These are phyloP conservation scores for Dicranocentrus wangi DNA, from an alignment of 2,888 invertebrate genomes.

Conservation along the genomic window DNA sequence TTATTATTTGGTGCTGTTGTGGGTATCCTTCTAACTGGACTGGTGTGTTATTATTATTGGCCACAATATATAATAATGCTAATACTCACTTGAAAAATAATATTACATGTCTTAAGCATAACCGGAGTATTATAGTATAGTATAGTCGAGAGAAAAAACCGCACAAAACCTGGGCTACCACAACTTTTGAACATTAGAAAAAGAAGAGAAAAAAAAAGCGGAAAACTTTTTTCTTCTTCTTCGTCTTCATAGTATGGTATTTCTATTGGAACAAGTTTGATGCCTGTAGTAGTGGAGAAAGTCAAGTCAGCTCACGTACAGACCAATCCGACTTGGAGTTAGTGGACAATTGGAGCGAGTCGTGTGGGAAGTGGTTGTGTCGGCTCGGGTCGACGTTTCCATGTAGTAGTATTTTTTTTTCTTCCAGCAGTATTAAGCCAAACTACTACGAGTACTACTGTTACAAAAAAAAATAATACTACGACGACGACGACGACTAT, in stretches of 20 bases:
- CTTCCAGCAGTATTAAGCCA: slow-evolving; percentile 23
- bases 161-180: slow-evolving; percentile 46
- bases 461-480: slow-evolving; percentile 32
- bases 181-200: slow-evolving; percentile 35
- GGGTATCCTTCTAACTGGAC: slow-evolving; percentile 24
- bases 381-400: slow-evolving; percentile 65
- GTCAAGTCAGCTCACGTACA: slow-evolving; percentile 68
- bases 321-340: slow-evolving; percentile 60
- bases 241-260: slow-evolving; percentile 9
- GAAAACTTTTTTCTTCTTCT: slow-evolving; percentile 40
- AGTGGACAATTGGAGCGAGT: slow-evolving; percentile 67
- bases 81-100: slow-evolving; percentile 42
- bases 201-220: too few species aligned
- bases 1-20: slow-evolving; percentile 36
- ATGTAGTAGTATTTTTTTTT: too few species aligned
- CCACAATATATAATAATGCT: slow-evolving; percentile 18
- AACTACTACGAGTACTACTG: slow-evolving; percentile 16
- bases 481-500: slow-evolving; percentile 30
- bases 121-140: too few species aligned
- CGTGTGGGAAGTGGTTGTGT: slow-evolving; percentile 62
- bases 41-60: too few species aligned
- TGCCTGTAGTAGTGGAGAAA: slow-evolving; percentile 63
- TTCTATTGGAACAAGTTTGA: slow-evolving; percentile 50
- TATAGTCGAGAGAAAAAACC: too few species aligned
- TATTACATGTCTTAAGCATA: too few species aligned